Conservation (phyloP, 2,888 invertebrate species). For the Leucophora obtusa region DNA sequence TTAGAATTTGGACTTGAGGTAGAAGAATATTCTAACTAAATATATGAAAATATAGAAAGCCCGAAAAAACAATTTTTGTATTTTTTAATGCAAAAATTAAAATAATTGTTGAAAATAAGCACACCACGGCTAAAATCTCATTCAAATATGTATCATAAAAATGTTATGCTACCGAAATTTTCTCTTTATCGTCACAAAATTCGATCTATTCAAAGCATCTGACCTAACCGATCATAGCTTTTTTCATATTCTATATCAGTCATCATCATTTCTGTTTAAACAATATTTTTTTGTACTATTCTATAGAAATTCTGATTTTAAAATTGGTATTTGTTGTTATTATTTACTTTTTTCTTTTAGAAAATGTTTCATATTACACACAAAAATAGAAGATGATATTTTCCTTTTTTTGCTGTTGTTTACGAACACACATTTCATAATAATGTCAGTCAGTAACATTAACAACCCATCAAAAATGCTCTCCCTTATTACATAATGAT, state of each 20-base stretch:
- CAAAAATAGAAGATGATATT: not conserved
- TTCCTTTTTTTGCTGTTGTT: constrained; percentile 27
- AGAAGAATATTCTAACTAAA: too few relatives aligned
- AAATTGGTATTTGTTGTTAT: constrained; percentile 9
- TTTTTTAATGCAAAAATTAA: too few relatives aligned
- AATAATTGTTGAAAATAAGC: too few relatives aligned
- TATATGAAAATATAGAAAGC: too few relatives aligned
- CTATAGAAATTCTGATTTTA: not conserved
- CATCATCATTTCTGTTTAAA: constrained; percentile 12
- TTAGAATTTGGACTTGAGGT: too few relatives aligned
- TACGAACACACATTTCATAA: constrained; percentile 51
- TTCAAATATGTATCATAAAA: too few relatives aligned
- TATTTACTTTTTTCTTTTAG: not conserved
- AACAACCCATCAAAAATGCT: constrained; percentile 28
- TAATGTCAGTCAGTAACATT: constrained; percentile 57
- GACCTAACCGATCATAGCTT: too few relatives aligned
- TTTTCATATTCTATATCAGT: not conserved
- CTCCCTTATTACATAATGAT: constrained; percentile 7
- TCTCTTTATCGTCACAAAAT: too few relatives aligned
- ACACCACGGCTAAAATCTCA: too few relatives aligned
- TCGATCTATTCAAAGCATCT: too few relatives aligned
- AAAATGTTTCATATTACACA: constrained; percentile 19
- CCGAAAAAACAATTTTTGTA: too few relatives aligned
- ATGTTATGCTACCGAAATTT: too few relatives aligned
- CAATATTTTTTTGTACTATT: not conserved